Evolutionary conservation across 2,797 vertebrate species (phyloP).

Genomic region (Ambastaia sidthimunki): DNA sequence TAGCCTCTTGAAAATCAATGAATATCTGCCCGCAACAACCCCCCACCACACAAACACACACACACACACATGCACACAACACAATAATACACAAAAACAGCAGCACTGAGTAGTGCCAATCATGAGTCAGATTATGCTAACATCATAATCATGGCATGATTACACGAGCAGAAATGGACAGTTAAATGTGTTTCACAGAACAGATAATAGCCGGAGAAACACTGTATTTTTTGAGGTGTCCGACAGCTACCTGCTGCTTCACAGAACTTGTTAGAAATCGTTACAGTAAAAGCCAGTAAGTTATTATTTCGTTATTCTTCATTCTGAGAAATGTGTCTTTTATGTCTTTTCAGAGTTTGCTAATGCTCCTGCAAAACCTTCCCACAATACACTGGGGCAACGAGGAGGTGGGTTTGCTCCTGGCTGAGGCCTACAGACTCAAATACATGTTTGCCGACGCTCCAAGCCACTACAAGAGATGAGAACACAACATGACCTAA

Average conservation of each 20-base stretch:
- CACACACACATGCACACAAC: background rate
- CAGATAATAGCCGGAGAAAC: background rate
- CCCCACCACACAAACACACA: too few relatives aligned
- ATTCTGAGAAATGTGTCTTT: slow-evolving; percentile 35
- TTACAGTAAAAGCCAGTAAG: background rate
- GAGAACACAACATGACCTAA: slow-evolving; percentile 57
- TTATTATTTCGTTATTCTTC: slow-evolving; percentile 1
- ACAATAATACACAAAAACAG: background rate
- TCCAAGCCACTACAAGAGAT: slow-evolving; percentile 98
- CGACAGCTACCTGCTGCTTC: background rate
- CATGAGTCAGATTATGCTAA: slow-evolving; percentile 37
- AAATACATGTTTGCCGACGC: slow-evolving; percentile 99
- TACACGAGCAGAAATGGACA: slow-evolving; percentile 16
- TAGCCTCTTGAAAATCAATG: slow-evolving; percentile 17
- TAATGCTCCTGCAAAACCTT: slow-evolving; percentile 97
- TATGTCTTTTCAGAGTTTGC: slow-evolving; percentile 83
- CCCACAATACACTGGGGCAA: slow-evolving; percentile 99
- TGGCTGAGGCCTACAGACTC: slow-evolving; percentile 97
- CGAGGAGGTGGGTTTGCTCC: slow-evolving; percentile 94
- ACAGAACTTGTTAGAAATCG: background rate
- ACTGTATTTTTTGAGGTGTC: background rate
- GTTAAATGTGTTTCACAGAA: slow-evolving; percentile 13
- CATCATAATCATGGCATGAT: slow-evolving; percentile 21
- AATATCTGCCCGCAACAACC: too few relatives aligned
- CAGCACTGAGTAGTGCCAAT: slow-evolving; percentile 24